Evolutionary conservation across 2,888 invertebrate genomes (phyloP).

Genomic region (Protophormia terraenovae): DNA sequence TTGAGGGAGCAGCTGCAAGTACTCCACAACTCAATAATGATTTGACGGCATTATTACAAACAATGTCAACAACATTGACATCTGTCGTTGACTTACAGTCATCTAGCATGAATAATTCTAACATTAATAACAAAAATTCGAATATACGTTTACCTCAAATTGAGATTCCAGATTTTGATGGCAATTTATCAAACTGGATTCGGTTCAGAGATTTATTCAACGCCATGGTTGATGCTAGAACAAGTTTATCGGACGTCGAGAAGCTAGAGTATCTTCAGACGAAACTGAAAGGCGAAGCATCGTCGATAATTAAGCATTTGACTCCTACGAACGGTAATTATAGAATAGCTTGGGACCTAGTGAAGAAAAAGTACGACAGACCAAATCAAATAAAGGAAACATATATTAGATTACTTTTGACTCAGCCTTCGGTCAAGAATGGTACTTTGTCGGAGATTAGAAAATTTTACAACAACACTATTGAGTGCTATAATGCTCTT

Average conservation of each 20-base stretch:
- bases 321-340: conserved; percentile 40
- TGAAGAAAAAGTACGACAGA: background rate
- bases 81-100: background rate
- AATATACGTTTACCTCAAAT: no score
- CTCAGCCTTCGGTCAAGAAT: conserved; percentile 26
- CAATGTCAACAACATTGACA: no score
- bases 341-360: conserved; percentile 3
- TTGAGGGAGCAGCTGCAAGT: background rate
- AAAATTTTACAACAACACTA: conserved; percentile 38
- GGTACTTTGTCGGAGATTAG: conserved; percentile 25
- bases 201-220: conserved; percentile 42
- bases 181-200: conserved; percentile 10
- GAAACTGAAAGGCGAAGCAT: conserved; percentile 55
- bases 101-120: background rate
- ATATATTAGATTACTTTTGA: conserved; percentile 30
- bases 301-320: conserved; percentile 31
- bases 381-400: background rate
- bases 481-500: conserved; percentile 49
- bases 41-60: background rate
- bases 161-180: conserved; percentile 39
- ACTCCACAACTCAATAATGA: background rate
- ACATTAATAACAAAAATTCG: background rate
- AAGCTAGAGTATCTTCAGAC: conserved; percentile 59
- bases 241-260: conserved; percentile 43
- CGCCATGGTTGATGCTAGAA: conserved; percentile 45